phyloP scores from a whole-genome alignment of 2,113 vertebrate species.

The Upupa epops region DNA sequence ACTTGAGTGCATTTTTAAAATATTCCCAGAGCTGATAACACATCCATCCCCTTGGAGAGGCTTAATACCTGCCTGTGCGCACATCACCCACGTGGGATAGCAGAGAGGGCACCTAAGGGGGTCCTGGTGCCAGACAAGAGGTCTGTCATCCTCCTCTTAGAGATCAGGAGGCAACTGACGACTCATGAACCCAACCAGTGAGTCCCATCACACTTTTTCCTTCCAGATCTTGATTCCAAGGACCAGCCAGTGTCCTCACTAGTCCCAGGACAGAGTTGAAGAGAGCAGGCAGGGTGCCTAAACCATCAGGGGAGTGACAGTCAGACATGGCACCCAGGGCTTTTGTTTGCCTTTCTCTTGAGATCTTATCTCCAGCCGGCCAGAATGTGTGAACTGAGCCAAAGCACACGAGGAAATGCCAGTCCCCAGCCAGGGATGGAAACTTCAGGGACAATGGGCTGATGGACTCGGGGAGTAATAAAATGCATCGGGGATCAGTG shows the following conservation, averaged over 20 bases:
- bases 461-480: not conserved
- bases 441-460: not conserved
- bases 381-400: slow-evolving; percentile 35
- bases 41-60: not conserved
- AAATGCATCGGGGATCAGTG: not conserved
- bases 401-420: not conserved
- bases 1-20: slow-evolving; percentile 21
- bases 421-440: not conserved
- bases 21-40: not conserved
- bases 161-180: not conserved
- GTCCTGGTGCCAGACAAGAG: not conserved
- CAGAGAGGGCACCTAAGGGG: not conserved
- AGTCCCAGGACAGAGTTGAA: not conserved
- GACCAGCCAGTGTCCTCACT: rapidly evolving
- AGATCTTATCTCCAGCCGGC: slow-evolving; percentile 39
- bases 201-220: not conserved
- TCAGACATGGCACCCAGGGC: not conserved
- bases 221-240: not conserved
- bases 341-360: slow-evolving; percentile 40
- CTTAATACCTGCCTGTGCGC: rapidly evolving
- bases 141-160: not conserved
- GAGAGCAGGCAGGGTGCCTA: not conserved
- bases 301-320: not conserved
- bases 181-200: not conserved
- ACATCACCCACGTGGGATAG: not conserved